Evolutionary conservation across 2,113 vertebrate species (phyloP).

Genomic region (Ondatra zibethicus): DNA sequence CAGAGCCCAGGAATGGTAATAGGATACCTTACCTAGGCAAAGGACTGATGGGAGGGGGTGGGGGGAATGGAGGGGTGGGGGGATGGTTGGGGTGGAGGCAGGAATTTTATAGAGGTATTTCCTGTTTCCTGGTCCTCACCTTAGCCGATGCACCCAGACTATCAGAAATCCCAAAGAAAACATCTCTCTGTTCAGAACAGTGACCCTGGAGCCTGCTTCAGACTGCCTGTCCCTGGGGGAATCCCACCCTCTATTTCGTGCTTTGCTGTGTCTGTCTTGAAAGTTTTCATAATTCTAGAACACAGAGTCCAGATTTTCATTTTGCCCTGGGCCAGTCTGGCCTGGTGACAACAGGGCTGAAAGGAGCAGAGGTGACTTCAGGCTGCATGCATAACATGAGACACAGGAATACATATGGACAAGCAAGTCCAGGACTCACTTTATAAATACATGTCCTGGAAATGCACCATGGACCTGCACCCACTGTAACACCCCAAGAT

Average conservation of each 20-base stretch:
- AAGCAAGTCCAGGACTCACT: background rate
- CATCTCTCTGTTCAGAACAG: background rate
- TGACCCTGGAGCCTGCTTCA: background rate
- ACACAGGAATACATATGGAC: background rate
- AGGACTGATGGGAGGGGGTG: background rate
- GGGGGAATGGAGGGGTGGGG: fast-evolving
- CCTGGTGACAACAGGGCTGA: background rate
- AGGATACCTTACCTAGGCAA: background rate
- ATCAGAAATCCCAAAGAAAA: background rate
- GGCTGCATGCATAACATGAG: background rate
- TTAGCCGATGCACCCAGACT: background rate
- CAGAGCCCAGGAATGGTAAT: background rate
- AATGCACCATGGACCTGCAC: no score
- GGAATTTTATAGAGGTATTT: conserved; percentile 48
- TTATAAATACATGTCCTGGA: fast-evolving
- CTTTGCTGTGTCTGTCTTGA: background rate
- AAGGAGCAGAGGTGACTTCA: background rate
- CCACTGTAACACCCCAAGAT: fast-evolving
- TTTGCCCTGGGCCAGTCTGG: background rate
- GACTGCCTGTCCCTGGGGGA: fast-evolving
- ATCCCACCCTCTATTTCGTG: background rate
- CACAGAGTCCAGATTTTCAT: background rate
- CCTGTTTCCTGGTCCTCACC: conserved; percentile 25
- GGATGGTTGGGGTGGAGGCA: background rate
- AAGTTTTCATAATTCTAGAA: background rate